Base-by-base conservation (phyloP, 2,113 vertebrate genomes). In the Heterotilapia buettikoferi region DNA sequence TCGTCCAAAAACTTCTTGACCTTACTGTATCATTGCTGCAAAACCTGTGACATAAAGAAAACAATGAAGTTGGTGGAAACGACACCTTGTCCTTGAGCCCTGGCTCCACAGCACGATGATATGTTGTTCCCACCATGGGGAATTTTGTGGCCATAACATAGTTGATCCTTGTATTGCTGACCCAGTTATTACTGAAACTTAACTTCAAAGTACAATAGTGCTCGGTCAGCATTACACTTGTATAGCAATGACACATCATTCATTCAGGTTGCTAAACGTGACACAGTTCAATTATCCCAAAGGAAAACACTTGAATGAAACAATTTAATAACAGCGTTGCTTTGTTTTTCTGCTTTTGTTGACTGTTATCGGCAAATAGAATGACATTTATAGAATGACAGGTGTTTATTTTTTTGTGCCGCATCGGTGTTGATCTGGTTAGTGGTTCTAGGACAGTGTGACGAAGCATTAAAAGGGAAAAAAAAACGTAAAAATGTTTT, bases 131-230 rank as follows among this genome's bases (percentile, higher is more conserved):
- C 8, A 83, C 38, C 24, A 12, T 38, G 63, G 26, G 63, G 79
- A 79, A 21, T 83, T 71, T 82, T 90, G 10, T 89, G 40, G 14
- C 63, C 38, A 88, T 9, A 84, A 68, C 86, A 83, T 13, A 24
- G 31, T 11, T 71, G 11, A 84, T 86, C 36, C 61, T 80, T n/a
- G 3, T 68, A 2, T 13, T 85, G 78, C 52, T 92, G 47, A 81
- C 56, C 3, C 4, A 73, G 26, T 16, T 82, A 11, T 29, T 10
- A 36, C 24, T 66, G 7, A 52, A 59, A 31, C 33, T 61, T 59
- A 56, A 16, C 26, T 50, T 83, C 9, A 26, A 87, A 87, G 83
- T n/a, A 33, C 24, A 38, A 3, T 13, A 21, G 18, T 86, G 78
- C 80, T 36, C 29, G 2, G 26, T 78, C 40, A 85, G 66, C 73